Base-by-base conservation (phyloP, 2,888 invertebrate genomes). In the Laspeyria flexula region DNA sequence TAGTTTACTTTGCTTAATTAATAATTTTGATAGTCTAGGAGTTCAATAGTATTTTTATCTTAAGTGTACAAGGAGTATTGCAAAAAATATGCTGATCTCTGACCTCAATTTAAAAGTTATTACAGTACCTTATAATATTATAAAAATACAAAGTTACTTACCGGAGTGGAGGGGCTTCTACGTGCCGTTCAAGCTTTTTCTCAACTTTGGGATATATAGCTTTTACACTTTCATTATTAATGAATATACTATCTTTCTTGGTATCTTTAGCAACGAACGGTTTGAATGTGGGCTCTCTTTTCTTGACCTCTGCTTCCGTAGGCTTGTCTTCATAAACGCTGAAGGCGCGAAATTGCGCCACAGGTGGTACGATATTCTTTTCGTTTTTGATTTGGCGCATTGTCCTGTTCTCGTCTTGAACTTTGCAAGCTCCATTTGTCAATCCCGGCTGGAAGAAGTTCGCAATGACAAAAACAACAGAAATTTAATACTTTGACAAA, bases 261-360 rank as follows among this genome's bases (percentile, higher is more conserved):
- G 77, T 81, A 6, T 90, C 91, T 75, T 88, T 91, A 30, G 86
- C 72, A 27, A 83, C 81, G 62, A 89, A 91, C n/a, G 90, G 88
- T 60, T 91, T 92, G 59, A 83, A 88, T 10, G 84, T 83, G 30
- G 88, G 83, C 68, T 89, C 88, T 52, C 85, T 79, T 77, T 90
- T 89, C 69, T 88, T 90, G 45, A 85, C 82, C 52, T 91, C 90
- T 0, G 66, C 77, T 63, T 93, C 93, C 34, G 87, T 84, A 16
- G 87, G 83, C 43, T 89, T 88, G 65, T 96, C 96, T 76, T 96
- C 96, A 72, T 95, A 96, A 1, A 96, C 95, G 70, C 95, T 95
- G 79, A 96, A 96, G 33, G 95, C 94, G 86, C 96, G 95, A 85
- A 95, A 95, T 76, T 96, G 95, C 52, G 95, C 95, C 72, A 95